Evolutionary conservation across 2,797 vertebrate genomes (phyloP), one percentile per base, ranked within the genome.

Genomic region (Phrynocephalus guinanensis): DNA sequence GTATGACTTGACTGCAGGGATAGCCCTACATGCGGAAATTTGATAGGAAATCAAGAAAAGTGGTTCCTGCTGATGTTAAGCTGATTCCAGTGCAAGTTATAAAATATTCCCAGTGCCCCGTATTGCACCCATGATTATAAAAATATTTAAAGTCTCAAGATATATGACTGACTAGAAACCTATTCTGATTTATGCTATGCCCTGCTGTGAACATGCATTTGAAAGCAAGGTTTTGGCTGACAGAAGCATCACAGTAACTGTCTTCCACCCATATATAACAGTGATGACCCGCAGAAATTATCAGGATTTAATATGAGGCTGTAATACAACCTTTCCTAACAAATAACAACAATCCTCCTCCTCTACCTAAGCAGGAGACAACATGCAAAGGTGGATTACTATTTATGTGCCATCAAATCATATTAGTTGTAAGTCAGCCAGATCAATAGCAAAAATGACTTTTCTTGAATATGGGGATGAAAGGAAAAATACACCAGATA

Each of bases 71-170:
- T 28, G 9, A 89, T 28, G 0, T 89, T 90, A 75, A 33, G 73
- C 86, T 92, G 38, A 90, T 95, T 95, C 86, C 88, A 94, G 79
- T 22, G 56, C 28, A 2, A 7, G 68, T 89, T 94, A 86, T 88
- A 91, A 90, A 93, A 94, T 88, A 90, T 84, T 83, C 86, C 92
- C 0, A 0, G 86, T 93, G 90, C 84, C 93, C 94, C 1, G 82
- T 90, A 91, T 86, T 70, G 77, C 30, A 92, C 89, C 89, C 86
- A 0, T 93, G 92, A 94, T 94, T 96, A 94, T 95, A 95, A 94
- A 96, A 96, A 95, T 95, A 95, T 94, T 96, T 96, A 92, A 97
- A 95, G 91, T 91, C 93, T 94, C 87, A 92, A 93, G 93, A 95
- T 94, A 94, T 95, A 95, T 30, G 73, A 93, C 89, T 85, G 80